phyloP scores from a whole-genome alignment of 2,797 vertebrate species.

The Hyperoplus immaculatus region DNA sequence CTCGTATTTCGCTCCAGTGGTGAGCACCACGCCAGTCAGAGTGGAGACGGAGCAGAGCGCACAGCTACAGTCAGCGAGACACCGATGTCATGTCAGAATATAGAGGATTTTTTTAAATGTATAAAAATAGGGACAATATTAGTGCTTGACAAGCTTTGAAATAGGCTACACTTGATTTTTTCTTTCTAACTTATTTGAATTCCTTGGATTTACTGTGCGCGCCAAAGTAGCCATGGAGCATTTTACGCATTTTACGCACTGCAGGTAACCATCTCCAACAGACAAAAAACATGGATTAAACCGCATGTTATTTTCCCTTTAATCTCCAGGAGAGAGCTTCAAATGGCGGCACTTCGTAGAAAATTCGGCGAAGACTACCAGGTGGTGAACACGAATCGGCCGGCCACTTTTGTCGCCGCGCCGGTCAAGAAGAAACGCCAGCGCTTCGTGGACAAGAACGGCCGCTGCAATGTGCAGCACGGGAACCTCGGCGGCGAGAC shows the following conservation, averaged over 20 bases:
- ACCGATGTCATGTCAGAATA: constrained; percentile 15
- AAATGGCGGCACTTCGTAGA: constrained; percentile 90
- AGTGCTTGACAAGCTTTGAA: neutral
- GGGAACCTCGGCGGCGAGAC: constrained; percentile 93
- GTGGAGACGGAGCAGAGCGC: constrained; percentile 62
- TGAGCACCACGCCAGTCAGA: constrained; percentile 39
- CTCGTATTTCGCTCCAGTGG: constrained; percentile 40
- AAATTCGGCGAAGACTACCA: constrained; percentile 94
- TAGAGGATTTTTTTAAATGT: constrained; percentile 10
- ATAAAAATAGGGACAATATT: neutral
- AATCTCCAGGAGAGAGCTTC: constrained; percentile 30
- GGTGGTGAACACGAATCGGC: constrained; percentile 86
- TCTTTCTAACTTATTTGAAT: neutral
- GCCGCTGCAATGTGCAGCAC: constrained; percentile 93
- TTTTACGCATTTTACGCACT: constrained; percentile 77
- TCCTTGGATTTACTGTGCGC: constrained; percentile 48
- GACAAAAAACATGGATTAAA: constrained; percentile 73
- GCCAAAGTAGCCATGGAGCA: constrained; percentile 71
- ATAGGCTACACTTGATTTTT: neutral
- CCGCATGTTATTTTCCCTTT: constrained; percentile 1
- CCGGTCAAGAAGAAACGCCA: constrained; percentile 90
- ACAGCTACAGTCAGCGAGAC: constrained; percentile 16
- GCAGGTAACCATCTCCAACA: constrained; percentile 68
- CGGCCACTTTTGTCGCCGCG: constrained; percentile 76
- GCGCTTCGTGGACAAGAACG: constrained; percentile 95